Percentiles rank a stretch among this genome's conserved stretches.
Evolutionary conservation across 2,888 invertebrate genomes (phyloP).

Genomic region (Hirtodrosophila cameraria): DNA sequence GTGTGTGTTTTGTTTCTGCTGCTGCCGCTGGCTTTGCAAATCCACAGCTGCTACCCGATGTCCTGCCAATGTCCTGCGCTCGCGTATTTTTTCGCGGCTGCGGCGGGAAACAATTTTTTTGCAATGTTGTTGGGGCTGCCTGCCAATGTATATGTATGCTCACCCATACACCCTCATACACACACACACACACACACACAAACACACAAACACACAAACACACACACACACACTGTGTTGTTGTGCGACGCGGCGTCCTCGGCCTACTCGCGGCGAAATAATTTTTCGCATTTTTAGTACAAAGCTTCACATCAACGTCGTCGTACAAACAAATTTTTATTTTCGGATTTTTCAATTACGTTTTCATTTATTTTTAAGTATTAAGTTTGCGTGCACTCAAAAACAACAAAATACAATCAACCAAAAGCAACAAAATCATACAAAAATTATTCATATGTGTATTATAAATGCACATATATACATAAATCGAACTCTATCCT

Average conservation of each 20-base stretch:
- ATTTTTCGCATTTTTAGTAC: slow-evolving; percentile 83
- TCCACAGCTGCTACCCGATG: slow-evolving; percentile 47
- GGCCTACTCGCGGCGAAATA: slow-evolving; percentile 81
- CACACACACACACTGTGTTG: slow-evolving; percentile 17
- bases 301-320: slow-evolving; percentile 83
- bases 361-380: slow-evolving; percentile 83
- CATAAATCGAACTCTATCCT: slow-evolving; percentile 41
- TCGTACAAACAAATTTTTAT: slow-evolving; percentile 83
- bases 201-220: slow-evolving; percentile 5
- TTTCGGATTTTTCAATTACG: slow-evolving; percentile 83
- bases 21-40: slow-evolving; percentile 48
- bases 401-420: slow-evolving; percentile 59
- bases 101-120: slow-evolving; percentile 66
- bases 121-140: slow-evolving; percentile 43
- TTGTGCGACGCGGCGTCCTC: slow-evolving; percentile 65
- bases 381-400: slow-evolving; percentile 79
- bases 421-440: slow-evolving; percentile 54
- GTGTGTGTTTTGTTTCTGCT: slow-evolving; percentile 35
- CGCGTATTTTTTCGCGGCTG: slow-evolving; percentile 78
- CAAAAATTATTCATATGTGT: slow-evolving; percentile 56
- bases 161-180: slow-evolving; percentile 26
- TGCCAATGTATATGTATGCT: slow-evolving; percentile 58
- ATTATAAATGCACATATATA: slow-evolving; percentile 35
- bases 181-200: slow-evolving; percentile 18
- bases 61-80: slow-evolving; percentile 63